Base-by-base conservation (phyloP, 2,888 invertebrate genomes). In the Ctena decussata region DNA sequence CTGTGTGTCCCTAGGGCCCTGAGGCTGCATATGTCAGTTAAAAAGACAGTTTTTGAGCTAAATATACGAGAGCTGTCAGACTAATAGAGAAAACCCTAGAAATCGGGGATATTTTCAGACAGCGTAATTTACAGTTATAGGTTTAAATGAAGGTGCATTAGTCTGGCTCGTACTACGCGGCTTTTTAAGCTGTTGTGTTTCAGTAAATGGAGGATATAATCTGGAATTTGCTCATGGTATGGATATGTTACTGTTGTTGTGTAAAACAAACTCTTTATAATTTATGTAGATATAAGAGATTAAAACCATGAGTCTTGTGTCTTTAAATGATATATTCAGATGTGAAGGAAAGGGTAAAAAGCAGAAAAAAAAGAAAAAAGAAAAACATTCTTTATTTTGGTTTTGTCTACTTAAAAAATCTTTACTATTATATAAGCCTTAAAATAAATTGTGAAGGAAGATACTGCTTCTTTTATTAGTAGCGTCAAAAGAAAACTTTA, bases 221-320 rank as follows among this genome's bases (percentile, higher is more conserved):
- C 27, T 83, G 80, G 80, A 85, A 87, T 83, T 83, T 87, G 79
- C 71, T 87, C 39, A 87, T 85, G 87, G 87, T 87, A 80, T 41
- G 84, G 30, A 39, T 53, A 41, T 8, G 15, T 57, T 49, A 35
- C 12, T 46, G 46, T 15, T 15, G 41, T 11, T 41, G 41, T n/a
- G n/a, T n/a, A n/a, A n/a, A n/a, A n/a, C n/a, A n/a, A n/a, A n/a
- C n/a, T n/a, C n/a, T n/a, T n/a, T n/a, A n/a, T n/a, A n/a, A n/a
- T n/a, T n/a, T n/a, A n/a, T n/a, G n/a, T n/a, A n/a, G n/a, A n/a
- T n/a, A n/a, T n/a, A n/a, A n/a, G n/a, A n/a, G n/a, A n/a, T n/a
- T n/a, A n/a, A n/a, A n/a, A n/a, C n/a, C n/a, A n/a, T n/a, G n/a
- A n/a, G n/a, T n/a, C n/a, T n/a, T n/a, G n/a, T n/a, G n/a, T n/a